Percentiles rank a stretch among this genome's conserved stretches.
phyloP scores from a whole-genome alignment of 2,888 invertebrate species.

The Eucera pruinosa region DNA sequence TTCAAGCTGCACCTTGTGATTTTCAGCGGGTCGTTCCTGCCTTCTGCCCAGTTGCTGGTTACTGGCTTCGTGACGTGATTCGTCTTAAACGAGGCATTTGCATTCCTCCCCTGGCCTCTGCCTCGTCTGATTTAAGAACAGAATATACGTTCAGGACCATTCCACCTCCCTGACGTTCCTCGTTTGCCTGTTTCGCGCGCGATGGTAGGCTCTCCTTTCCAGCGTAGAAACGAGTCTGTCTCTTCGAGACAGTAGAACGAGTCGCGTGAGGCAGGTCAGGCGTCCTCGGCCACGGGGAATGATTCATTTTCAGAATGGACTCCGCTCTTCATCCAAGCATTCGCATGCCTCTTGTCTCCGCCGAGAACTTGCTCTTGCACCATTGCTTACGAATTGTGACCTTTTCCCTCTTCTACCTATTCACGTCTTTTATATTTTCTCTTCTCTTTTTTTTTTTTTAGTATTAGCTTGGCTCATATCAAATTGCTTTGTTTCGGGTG shows the following conservation, averaged over 20 bases:
- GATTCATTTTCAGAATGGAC: conserved; percentile 65
- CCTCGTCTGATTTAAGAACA: conserved; percentile 45
- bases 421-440: not conserved
- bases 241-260: conserved; percentile 47
- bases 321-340: conserved; percentile 52
- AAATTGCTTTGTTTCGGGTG: too few species aligned
- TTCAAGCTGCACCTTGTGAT: conserved; percentile 56
- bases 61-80: conserved; percentile 48
- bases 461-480: too few species aligned
- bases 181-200: not conserved
- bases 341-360: conserved; percentile 56
- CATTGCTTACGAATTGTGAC: conserved; percentile 44
- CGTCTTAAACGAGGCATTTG: conserved; percentile 66
- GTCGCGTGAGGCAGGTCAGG: conserved; percentile 74
- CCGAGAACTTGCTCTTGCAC: not conserved
- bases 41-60: not conserved
- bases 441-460: too few species aligned
- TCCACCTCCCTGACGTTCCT: not conserved
- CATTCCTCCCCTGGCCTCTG: conserved; percentile 55
- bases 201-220: not conserved
- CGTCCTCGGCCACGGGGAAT: conserved; percentile 63
- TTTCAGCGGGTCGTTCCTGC: conserved; percentile 34
- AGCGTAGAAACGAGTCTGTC: conserved; percentile 32
- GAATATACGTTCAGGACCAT: conserved; percentile 15
- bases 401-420: not conserved